Conservation (phyloP, 2,888 invertebrate species). For the Taenaris catops region DNA sequence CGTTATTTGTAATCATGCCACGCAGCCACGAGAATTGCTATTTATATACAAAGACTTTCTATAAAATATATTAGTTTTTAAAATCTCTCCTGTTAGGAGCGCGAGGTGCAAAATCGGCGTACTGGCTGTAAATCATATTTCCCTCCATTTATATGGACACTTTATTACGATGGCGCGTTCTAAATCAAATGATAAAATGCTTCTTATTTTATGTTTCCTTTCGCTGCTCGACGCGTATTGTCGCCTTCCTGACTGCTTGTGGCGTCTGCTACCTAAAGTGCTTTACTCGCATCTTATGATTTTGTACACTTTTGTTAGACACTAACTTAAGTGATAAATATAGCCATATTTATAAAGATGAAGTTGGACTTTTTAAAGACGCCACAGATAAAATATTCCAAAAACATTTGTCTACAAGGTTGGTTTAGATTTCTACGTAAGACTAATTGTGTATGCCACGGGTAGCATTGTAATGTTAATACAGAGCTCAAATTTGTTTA, state of each 20-base stretch:
- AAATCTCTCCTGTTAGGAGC: slow-evolving; percentile 2
- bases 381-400: no score
- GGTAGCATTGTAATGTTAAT: no score
- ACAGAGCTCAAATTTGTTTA: no score
- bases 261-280: slow-evolving; percentile 35
- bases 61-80: slow-evolving; percentile 7
- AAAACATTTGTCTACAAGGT: no score
- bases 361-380: no score
- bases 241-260: slow-evolving; percentile 40
- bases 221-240: slow-evolving; percentile 62
- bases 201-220: slow-evolving; percentile 73
- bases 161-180: slow-evolving; percentile 73
- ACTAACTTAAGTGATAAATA: slow-evolving; percentile 19
- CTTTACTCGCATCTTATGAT: slow-evolving; percentile 32
- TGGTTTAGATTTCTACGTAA: no score
- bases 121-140: slow-evolving; percentile 69
- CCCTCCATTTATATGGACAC: slow-evolving; percentile 75
- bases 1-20: no score
- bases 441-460: no score
- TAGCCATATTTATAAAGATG: no score
- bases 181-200: slow-evolving; percentile 79
- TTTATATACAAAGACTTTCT: slow-evolving; percentile 1
- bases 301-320: slow-evolving; percentile 29
- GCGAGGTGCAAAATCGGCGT: slow-evolving; percentile 59
- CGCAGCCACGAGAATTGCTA: no score